Evolutionary conservation across 1,140 invertebrate species (phyloP).

Genomic region (Halictus rubicundus): DNA sequence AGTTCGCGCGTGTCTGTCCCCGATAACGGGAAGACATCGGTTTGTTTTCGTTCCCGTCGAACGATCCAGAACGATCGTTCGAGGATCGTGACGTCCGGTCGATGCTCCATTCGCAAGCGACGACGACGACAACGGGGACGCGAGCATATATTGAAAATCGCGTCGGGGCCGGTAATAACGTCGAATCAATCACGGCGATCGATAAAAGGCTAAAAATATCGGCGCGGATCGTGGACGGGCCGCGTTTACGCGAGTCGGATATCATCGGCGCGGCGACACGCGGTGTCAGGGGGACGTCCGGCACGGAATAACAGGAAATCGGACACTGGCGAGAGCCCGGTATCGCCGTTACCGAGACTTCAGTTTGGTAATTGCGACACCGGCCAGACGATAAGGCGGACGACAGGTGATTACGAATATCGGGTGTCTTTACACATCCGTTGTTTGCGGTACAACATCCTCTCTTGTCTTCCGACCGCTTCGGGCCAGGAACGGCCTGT

Average conservation of each 20-base stretch:
- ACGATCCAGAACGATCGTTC: too few species aligned
- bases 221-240: neutral
- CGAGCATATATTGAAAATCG: neutral
- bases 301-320: constrained; percentile 67
- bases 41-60: too few species aligned
- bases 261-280: constrained; percentile 37
- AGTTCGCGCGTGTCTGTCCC: too few species aligned
- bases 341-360: constrained; percentile 47
- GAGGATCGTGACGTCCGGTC: neutral
- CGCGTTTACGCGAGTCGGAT: constrained; percentile 16
- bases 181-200: constrained; percentile 37
- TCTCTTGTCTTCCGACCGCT: constrained; percentile 5
- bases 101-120: too few species aligned
- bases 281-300: constrained; percentile 28
- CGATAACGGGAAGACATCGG: too few species aligned
- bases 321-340: constrained; percentile 47
- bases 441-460: constrained; percentile 62
- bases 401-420: constrained; percentile 71
- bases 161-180: too few species aligned
- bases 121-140: too few species aligned
- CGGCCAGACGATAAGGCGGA: constrained; percentile 39
- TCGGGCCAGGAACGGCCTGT: neutral
- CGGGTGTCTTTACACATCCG: constrained; percentile 70
- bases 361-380: constrained; percentile 68
- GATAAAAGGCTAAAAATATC: constrained; percentile 48